These are phyloP conservation scores for Dynastes grantii DNA, from an alignment of 2,888 invertebrate genomes.

Conservation along the genomic window DNA sequence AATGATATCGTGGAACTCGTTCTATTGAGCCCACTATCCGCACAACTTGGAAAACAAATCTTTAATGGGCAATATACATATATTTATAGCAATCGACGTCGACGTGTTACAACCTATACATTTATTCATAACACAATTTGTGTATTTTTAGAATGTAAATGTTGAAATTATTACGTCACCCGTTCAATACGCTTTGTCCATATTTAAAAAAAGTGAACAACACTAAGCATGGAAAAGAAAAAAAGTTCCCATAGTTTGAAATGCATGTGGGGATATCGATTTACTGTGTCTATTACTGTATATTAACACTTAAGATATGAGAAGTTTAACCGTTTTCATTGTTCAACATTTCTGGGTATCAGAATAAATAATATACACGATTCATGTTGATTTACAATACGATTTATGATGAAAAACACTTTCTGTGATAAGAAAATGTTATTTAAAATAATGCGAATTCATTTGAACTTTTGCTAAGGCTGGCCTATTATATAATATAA, in stretches of 20 bases:
- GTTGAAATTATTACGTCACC: slow-evolving; percentile 27
- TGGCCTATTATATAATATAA: too few relatives aligned
- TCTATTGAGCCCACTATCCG: not conserved
- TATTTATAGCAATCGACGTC: slow-evolving; percentile 8
- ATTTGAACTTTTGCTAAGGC: too few relatives aligned
- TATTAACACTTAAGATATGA: too few relatives aligned
- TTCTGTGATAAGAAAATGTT: too few relatives aligned
- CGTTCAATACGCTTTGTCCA: slow-evolving; percentile 32
- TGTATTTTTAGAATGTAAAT: slow-evolving; percentile 40
- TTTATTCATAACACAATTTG: slow-evolving; percentile 25
- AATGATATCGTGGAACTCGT: too few relatives aligned
- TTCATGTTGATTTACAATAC: too few relatives aligned
- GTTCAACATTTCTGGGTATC: slow-evolving; percentile 19
- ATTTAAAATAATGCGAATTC: too few relatives aligned
- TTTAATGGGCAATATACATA: slow-evolving; percentile 15
- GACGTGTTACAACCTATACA: slow-evolving; percentile 8
- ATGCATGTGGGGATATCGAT: not conserved
- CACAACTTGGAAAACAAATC: slow-evolving; percentile 3
- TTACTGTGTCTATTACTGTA: too few relatives aligned
- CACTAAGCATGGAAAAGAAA: not conserved
- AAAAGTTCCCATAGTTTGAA: slow-evolving; percentile 20
- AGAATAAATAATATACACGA: not conserved
- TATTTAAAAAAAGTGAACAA: slow-evolving; percentile 28
- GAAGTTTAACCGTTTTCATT: slow-evolving; percentile 18
- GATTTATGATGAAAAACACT: not conserved